Conservation (phyloP, 2,797 vertebrate genomes). For the Amphiprion clarkii region DNA sequence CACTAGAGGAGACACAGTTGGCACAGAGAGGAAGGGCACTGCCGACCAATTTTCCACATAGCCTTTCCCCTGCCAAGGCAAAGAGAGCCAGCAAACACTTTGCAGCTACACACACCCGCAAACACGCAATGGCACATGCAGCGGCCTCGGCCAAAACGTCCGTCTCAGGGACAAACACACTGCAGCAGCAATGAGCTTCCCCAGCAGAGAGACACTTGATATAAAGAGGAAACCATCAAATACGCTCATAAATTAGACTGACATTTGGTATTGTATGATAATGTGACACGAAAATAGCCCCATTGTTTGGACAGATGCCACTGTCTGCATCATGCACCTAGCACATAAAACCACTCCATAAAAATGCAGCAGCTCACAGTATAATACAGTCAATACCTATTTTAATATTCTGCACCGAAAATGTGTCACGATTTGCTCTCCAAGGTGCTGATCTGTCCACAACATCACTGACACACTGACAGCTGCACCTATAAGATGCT, state of each 20-base stretch:
- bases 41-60: constrained; percentile 57
- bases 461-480: neutral
- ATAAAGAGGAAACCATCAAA: constrained; percentile 53
- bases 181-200: constrained; percentile 47
- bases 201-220: constrained; percentile 44
- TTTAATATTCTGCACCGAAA: neutral
- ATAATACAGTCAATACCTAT: neutral
- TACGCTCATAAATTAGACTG: constrained; percentile 39
- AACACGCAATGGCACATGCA: constrained; percentile 20
- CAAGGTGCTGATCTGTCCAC: constrained; percentile 51
- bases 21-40: constrained; percentile 60
- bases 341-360: neutral
- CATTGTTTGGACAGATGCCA: constrained; percentile 37
- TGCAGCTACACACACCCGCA: constrained; percentile 36
- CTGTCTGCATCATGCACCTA: constrained; percentile 5
- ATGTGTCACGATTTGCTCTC: constrained; percentile 28
- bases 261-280: constrained; percentile 34
- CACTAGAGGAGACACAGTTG: constrained; percentile 56
- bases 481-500: neutral
- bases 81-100: constrained; percentile 63
- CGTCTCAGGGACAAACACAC: constrained; percentile 48
- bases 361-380: neutral
- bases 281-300: constrained; percentile 29
- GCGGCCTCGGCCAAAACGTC: constrained; percentile 42
- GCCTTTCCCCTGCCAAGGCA: constrained; percentile 60